phyloP scores from a whole-genome alignment of 2,888 invertebrate species.

The Heliconius ethilla region DNA sequence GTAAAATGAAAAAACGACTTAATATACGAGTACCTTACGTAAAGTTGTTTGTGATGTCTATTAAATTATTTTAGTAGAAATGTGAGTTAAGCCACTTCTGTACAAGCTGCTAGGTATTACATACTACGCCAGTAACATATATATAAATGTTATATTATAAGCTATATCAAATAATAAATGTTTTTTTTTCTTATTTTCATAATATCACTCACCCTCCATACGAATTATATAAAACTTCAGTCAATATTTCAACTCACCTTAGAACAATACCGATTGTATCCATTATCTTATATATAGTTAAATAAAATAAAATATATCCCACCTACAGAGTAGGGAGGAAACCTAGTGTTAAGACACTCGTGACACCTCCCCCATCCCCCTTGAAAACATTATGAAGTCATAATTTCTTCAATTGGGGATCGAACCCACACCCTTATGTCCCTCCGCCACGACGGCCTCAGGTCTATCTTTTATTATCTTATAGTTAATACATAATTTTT shows the following conservation, averaged over 20 bases:
- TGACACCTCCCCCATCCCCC: too few species aligned
- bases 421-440: too few species aligned
- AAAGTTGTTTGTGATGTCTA: neutral
- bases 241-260: neutral
- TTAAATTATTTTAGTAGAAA: neutral
- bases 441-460: too few species aligned
- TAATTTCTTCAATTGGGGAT: too few species aligned
- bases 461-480: neutral
- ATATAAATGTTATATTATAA: neutral
- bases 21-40: too few species aligned
- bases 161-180: neutral
- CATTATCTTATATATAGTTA: neutral
- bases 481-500: neutral
- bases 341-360: too few species aligned
- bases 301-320: too few species aligned
- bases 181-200: neutral
- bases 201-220: conserved; percentile 3
- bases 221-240: conserved; percentile 2
- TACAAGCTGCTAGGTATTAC: too few species aligned
- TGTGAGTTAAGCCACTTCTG: neutral
- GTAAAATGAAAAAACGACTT: too few species aligned
- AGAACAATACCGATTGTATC: neutral
- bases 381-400: too few species aligned
- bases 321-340: too few species aligned
- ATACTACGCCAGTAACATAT: too few species aligned